Evolutionary conservation across 2,113 vertebrate species (phyloP).

Genomic region (Sorex fumeus): DNA sequence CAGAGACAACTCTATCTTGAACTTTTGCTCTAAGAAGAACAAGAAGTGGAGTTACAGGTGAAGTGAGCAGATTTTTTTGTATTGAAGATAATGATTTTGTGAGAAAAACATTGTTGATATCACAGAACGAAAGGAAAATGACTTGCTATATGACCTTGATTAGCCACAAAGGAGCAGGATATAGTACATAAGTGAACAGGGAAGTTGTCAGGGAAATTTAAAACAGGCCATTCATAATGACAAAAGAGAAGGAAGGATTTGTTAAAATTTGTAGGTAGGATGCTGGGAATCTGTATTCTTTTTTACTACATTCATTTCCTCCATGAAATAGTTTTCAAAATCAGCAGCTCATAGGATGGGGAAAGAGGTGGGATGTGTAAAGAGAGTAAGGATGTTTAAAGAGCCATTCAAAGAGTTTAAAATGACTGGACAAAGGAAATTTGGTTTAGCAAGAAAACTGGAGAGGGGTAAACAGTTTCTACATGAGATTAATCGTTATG

Average conservation of each 20-base stretch:
- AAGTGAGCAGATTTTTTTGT: not conserved
- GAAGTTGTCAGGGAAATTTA: not conserved
- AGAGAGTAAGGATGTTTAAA: not conserved
- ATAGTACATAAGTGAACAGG: not conserved
- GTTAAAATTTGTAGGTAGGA: not conserved
- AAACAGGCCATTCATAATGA: not conserved
- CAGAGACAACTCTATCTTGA: conserved; percentile 5
- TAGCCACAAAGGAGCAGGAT: not conserved
- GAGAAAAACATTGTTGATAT: conserved; percentile 48
- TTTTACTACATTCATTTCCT: not conserved
- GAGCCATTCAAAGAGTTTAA: not conserved
- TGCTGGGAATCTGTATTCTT: not conserved
- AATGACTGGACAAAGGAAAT: conserved; percentile 40
- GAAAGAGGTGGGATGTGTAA: not conserved
- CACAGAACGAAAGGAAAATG: not conserved
- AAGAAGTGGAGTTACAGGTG: not conserved
- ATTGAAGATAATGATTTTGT: conserved; percentile 24
- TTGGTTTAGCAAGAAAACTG: not conserved
- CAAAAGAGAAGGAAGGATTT: not conserved
- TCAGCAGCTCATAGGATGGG: not conserved
- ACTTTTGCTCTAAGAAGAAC: conserved; percentile 42
- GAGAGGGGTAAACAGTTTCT: not conserved
- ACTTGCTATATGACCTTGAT: not conserved
- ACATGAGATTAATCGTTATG: conserved; percentile 23
- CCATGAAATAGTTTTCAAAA: conserved; percentile 43